Evolutionary conservation across 30 jellyfish, hydroid and myxozoan genomes (phyloP).

Genomic region (Catostylus mosaicus): DNA sequence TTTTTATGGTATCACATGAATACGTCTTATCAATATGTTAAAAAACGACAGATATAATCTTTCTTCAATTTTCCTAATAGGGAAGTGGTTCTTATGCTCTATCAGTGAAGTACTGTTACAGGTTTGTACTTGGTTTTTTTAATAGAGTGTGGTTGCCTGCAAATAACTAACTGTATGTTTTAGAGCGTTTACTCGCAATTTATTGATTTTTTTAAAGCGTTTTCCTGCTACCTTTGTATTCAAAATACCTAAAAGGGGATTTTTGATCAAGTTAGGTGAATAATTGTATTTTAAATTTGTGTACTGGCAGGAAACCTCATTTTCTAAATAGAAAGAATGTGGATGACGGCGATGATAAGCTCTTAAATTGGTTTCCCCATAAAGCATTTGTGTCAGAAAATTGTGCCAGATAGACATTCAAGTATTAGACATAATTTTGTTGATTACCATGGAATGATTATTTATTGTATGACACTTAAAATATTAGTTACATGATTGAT

Average conservation of each 20-base stretch:
- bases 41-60: neutral
- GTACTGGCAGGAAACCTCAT: no score
- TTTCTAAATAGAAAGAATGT: no score
- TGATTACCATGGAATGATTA: no score
- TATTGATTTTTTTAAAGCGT: no score
- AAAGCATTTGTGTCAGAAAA: no score
- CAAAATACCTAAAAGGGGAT: neutral
- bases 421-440: no score
- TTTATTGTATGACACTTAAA: no score
- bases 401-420: no score
- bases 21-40: neutral
- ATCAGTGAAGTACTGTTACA: conserved; percentile 90
- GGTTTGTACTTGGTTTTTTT: conserved; percentile 34
- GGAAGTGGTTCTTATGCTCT: conserved; percentile 88
- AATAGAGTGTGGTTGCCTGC: neutral
- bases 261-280: neutral
- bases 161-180: neutral
- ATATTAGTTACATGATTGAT: no score
- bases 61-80: conserved; percentile 20
- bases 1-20: neutral
- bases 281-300: no score
- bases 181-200: neutral
- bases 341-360: no score
- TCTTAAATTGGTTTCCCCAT: no score
- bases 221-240: neutral